These are phyloP conservation scores for Alces alces DNA, from an alignment of 2,113 vertebrate genomes.

Conservation along the genomic window DNA sequence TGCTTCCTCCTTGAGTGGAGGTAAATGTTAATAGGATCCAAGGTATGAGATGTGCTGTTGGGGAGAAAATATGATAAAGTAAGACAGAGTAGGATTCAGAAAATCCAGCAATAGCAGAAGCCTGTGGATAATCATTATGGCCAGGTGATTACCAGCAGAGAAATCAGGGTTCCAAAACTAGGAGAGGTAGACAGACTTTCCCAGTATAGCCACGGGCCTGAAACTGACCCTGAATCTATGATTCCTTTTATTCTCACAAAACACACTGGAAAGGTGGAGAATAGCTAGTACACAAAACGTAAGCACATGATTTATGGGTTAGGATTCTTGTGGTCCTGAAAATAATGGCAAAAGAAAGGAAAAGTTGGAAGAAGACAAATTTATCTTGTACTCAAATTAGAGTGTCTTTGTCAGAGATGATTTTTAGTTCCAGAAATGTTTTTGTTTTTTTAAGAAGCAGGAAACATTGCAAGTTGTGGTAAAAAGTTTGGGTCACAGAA, in stretches of 20 bases:
- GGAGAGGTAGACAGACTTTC: background rate
- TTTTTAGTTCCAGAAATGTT: conserved; percentile 5
- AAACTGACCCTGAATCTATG: background rate
- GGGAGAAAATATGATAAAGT: background rate
- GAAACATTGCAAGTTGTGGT: background rate
- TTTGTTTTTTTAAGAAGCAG: background rate
- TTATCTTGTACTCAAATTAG: conserved; percentile 22
- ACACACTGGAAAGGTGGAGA: background rate
- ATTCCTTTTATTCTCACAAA: background rate
- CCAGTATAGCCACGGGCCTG: background rate
- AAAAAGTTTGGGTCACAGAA: background rate
- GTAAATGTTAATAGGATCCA: background rate
- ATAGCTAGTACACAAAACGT: background rate
- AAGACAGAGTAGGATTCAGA: background rate
- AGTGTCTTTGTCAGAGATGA: background rate
- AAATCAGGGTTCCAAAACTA: background rate
- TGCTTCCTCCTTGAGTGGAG: background rate
- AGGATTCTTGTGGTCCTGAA: background rate
- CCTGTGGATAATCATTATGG: background rate
- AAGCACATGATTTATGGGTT: background rate
- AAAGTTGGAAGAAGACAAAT: background rate
- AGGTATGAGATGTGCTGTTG: background rate
- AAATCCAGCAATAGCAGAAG: background rate
- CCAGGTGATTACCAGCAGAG: background rate
- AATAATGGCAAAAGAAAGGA: background rate